phyloP scores from a whole-genome alignment of 2,888 invertebrate species.

The Ophion ellenae region DNA sequence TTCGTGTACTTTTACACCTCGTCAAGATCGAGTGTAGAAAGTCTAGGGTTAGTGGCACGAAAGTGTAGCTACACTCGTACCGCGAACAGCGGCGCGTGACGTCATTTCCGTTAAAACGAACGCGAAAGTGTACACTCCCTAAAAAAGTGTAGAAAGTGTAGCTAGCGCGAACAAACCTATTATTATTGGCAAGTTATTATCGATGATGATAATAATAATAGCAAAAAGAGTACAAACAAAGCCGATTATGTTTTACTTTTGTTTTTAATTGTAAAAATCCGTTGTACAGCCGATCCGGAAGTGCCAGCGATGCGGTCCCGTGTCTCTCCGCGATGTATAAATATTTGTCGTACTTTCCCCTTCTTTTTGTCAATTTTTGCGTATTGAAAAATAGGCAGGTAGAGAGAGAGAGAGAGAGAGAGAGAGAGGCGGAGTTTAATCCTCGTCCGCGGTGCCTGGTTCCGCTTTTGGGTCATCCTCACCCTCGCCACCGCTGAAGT shows the following conservation, averaged over 20 bases:
- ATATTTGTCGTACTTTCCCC: conserved; percentile 12
- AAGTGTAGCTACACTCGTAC: too few relatives aligned
- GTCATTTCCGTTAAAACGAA: too few relatives aligned
- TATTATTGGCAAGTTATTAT: neutral
- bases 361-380: conserved; percentile 17
- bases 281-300: conserved; percentile 58
- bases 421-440: conserved; percentile 66
- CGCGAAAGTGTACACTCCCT: too few relatives aligned
- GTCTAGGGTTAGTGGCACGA: too few relatives aligned
- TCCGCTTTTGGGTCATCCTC: conserved; percentile 80
- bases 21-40: too few relatives aligned
- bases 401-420: neutral
- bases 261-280: conserved; percentile 72
- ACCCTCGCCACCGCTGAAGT: conserved; percentile 84
- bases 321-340: conserved; percentile 28
- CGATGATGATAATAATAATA: neutral
- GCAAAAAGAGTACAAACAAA: neutral
- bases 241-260: conserved; percentile 44
- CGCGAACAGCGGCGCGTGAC: too few relatives aligned
- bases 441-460: conserved; percentile 78
- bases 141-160: too few relatives aligned
- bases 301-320: conserved; percentile 40
- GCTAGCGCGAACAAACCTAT: too few relatives aligned
- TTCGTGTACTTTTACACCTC: too few relatives aligned
- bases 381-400: neutral